These are phyloP conservation scores for Mesaphorura yosii DNA, from an alignment of 1,140 invertebrate genomes.

Conservation along the genomic window DNA sequence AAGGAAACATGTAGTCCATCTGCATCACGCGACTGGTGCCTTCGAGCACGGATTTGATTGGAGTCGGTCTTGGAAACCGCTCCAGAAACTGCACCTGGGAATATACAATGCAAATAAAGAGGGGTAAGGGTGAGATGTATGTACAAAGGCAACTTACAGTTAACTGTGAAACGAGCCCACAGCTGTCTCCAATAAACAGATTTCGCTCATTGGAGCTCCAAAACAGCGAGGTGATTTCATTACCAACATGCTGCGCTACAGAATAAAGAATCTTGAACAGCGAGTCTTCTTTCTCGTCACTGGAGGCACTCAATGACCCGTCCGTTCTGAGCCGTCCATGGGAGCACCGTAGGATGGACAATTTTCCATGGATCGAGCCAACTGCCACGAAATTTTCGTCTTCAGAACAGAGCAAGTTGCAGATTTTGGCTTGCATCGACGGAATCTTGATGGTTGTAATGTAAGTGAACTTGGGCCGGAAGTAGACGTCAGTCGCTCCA, in stretches of 20 bases:
- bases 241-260: slow-evolving; percentile 17
- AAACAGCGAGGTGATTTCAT: slow-evolving; percentile 27
- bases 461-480: slow-evolving; percentile 23
- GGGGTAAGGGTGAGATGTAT: too few relatives aligned
- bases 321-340: background rate
- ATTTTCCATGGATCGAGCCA: slow-evolving; percentile 22
- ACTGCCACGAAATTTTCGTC: slow-evolving; percentile 27
- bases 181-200: slow-evolving; percentile 26
- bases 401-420: slow-evolving; percentile 17
- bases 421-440: slow-evolving; percentile 29
- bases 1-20: slow-evolving; percentile 27
- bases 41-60: slow-evolving; percentile 25
- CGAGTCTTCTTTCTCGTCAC: background rate
- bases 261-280: slow-evolving; percentile 12
- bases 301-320: background rate
- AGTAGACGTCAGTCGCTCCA: slow-evolving; percentile 24
- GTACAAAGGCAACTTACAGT: slow-evolving; percentile 23
- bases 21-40: slow-evolving; percentile 19
- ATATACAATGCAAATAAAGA: too few relatives aligned
- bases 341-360: slow-evolving; percentile 21
- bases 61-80: slow-evolving; percentile 27
- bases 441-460: too few relatives aligned
- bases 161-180: slow-evolving; percentile 25
- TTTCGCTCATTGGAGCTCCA: slow-evolving; percentile 30
- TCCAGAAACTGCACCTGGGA: too few relatives aligned